Evolutionary conservation across 2,888 invertebrate genomes (phyloP), one percentile per base, ranked within the genome.

Genomic region (Zhuqinia jingwanae): DNA sequence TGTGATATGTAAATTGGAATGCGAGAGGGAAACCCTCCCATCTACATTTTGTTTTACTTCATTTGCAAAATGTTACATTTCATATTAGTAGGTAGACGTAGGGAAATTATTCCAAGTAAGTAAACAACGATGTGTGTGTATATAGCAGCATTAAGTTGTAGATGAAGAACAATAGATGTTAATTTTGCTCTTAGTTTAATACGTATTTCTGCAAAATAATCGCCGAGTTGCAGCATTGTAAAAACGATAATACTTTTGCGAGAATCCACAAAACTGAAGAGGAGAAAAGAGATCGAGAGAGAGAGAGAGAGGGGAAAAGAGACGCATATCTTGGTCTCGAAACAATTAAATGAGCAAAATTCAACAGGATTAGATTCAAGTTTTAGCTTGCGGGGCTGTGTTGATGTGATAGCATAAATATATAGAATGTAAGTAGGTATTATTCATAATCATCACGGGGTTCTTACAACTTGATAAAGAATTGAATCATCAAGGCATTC

Each of bases 331-430:
- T 42, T 1, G 11, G 25, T 78, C 77, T 78, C 17, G 45, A 15
- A 78, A 78, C 60, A 60, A 78, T 78, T 78, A 58, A 73, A 73
- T 53, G 50, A 73, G 73, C 50, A 36, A 45, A 27, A 50, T 53
- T 6, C 47, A 27, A 15, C n/a, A 60, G 45, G 22, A 22, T 36
- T 53, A 17, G 36, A 30, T 22, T 15, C 27, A 25, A 6, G 27
- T 2, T 13, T 2, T 3, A 58, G 53, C n/a, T 47, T 6, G 27
- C 22, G 45, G 45, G 13, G 22, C 1, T n/a, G 20, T 70, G 10
- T 53, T 53, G 70, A 6, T n/a, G n/a, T n/a, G n/a, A n/a, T n/a
- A n/a, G n/a, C n/a, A n/a, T n/a, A n/a, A n/a, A n/a, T n/a, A n/a
- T n/a, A n/a, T n/a, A 70, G 65, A 17, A 15, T 20, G n/a, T 45